A percentile compares a stretch with the other conserved stretches of the same genome.
These are phyloP conservation scores for Sebastes minor DNA, from an alignment of 2,797 vertebrate genomes.

Conservation along the genomic window DNA sequence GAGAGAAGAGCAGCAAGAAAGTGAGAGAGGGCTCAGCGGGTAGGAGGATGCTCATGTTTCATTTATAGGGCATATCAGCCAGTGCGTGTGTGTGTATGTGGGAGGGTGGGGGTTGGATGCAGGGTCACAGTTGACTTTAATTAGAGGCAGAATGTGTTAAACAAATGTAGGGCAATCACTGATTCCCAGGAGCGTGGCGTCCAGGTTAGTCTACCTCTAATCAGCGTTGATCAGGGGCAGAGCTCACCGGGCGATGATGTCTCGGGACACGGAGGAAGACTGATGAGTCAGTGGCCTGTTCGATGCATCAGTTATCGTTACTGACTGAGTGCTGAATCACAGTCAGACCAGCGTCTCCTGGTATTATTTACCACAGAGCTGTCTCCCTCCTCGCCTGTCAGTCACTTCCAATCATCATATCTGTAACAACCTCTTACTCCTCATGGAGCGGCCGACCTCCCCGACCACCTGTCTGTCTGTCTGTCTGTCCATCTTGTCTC, in stretches of 20 bases:
- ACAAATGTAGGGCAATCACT: constrained; percentile 64
- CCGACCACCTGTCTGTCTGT: background rate
- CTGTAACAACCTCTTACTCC: constrained; percentile 40
- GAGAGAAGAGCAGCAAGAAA: constrained; percentile 24
- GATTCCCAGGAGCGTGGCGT: constrained; percentile 30
- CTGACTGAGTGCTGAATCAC: constrained; percentile 38
- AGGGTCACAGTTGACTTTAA: constrained; percentile 58
- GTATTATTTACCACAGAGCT: constrained; percentile 13
- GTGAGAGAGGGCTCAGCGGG: constrained; percentile 4
- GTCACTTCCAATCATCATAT: constrained; percentile 45
- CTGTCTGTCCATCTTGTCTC: background rate
- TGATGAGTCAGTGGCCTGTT: constrained; percentile 48
- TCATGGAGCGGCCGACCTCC: constrained; percentile 15
- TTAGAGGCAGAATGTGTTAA: constrained; percentile 53
- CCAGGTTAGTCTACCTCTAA: constrained; percentile 42
- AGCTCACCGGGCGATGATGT: background rate
- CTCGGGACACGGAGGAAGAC: constrained; percentile 12
- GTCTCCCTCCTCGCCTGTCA: background rate
- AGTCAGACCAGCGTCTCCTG: constrained; percentile 7
- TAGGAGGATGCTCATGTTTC: constrained; percentile 51
- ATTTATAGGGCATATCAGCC: constrained; percentile 52
- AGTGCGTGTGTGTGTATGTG: background rate
- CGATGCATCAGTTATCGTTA: constrained; percentile 42
- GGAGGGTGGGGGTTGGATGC: background rate
- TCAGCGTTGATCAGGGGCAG: constrained; percentile 42